A percentile compares a stretch with the other conserved stretches of the same genome.
These are phyloP conservation scores for Leptothorax acervorum DNA, from an alignment of 2,888 invertebrate genomes.

Conservation along the genomic window DNA sequence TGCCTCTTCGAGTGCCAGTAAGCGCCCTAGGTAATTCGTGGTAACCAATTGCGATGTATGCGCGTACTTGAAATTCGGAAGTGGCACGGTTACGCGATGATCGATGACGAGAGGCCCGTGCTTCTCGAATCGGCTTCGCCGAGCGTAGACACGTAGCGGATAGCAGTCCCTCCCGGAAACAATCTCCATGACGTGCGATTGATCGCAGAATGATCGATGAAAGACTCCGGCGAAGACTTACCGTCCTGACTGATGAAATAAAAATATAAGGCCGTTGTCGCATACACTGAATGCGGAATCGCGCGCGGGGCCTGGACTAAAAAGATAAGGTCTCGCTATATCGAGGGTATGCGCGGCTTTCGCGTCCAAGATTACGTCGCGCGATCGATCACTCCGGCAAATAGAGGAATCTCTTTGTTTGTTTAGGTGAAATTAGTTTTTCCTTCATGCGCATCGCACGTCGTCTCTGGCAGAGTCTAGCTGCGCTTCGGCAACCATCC, in stretches of 20 bases:
- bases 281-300: slow-evolving; percentile 40
- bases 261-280: slow-evolving; percentile 60
- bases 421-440: slow-evolving; percentile 73
- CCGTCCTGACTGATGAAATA: slow-evolving; percentile 64
- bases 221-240: slow-evolving; percentile 59
- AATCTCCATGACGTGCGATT: slow-evolving; percentile 74
- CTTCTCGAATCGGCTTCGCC: slow-evolving; percentile 66
- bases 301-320: slow-evolving; percentile 65
- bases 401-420: slow-evolving; percentile 72
- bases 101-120: slow-evolving; percentile 73
- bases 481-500: background rate
- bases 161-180: slow-evolving; percentile 70
- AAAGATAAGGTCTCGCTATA: slow-evolving; percentile 73
- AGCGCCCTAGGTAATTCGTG: slow-evolving; percentile 68
- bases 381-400: slow-evolving; percentile 73
- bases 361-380: slow-evolving; percentile 62
- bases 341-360: slow-evolving; percentile 35
- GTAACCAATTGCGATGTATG: slow-evolving; percentile 74
- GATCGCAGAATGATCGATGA: slow-evolving; percentile 77
- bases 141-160: slow-evolving; percentile 65
- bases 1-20: slow-evolving; percentile 70
- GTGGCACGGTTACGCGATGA: slow-evolving; percentile 73
- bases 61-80: slow-evolving; percentile 72
- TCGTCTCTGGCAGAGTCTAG: slow-evolving; percentile 22
- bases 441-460: slow-evolving; percentile 38